Evolutionary conservation across 2,888 invertebrate genomes (phyloP), one percentile per base, ranked within the genome.

Genomic region (Macrostomum cliftonense): DNA sequence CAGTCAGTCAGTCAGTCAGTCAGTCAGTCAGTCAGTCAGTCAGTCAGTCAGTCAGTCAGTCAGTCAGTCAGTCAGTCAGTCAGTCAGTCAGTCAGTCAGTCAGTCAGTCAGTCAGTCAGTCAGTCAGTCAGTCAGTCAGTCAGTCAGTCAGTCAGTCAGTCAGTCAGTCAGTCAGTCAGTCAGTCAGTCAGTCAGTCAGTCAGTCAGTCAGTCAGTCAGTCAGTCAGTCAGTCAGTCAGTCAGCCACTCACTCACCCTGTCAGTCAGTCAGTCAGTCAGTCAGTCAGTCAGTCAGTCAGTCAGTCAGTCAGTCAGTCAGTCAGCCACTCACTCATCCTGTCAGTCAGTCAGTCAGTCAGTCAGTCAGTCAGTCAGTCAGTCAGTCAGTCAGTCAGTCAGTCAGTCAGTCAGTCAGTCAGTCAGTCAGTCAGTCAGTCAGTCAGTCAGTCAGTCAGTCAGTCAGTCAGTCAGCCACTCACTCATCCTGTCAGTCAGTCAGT

Each of bases 111-210:
- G 28, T 28, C 28, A 28, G 28, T 19, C 44, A 43, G 19, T 43
- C 44, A 43, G 19, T 43, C 44, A 37, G 20, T 13, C 28, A 46
- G 21, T 13, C 46, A 7, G 13, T 40, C 40, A 40, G 40, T 40
- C 40, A 40, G 40, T 40, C 40, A 40, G 40, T 40, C 40, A 40
- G 40, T 40, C 40, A 40, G 40, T 28, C 28, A 28, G 28, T 4
- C 28, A 28, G 28, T 28, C 28, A 28, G 28, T 28, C 28, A 28
- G 28, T 28, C 28, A 28, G 28, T 4, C 28, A 28, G 28, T 40
- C 40, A 40, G 40, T 40, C 40, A 40, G 40, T 40, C 40, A 40
- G 40, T 40, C 40, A 40, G 40, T 40, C 40, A 40, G 40, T 40
- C 40, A 40, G 40, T 40, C 40, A 40, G 40, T 40, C 40, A 40